Evolutionary conservation across 2,113 vertebrate species (phyloP).

Genomic region (Sinocyclocheilus anophthalmus): DNA sequence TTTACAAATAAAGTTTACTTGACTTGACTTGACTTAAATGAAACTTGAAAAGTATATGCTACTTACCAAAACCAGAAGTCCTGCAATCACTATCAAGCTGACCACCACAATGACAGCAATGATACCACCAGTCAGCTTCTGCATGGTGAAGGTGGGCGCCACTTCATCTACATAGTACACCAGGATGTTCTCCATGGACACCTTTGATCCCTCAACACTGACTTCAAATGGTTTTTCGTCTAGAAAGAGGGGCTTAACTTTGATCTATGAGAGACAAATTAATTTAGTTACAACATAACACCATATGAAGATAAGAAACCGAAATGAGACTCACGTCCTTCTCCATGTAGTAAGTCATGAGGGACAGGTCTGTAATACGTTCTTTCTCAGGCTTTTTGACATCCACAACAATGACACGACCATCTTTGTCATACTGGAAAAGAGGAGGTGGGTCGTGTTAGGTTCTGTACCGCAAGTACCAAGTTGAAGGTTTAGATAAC

Average conservation of each 20-base stretch:
- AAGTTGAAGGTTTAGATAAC: not conserved
- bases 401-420: conserved; percentile 78
- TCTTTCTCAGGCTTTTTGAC: conserved; percentile 73
- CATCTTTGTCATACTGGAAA: conserved; percentile 77
- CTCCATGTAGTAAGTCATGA: conserved; percentile 90
- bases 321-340: conserved; percentile 73
- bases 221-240: conserved; percentile 39
- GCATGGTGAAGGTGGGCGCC: conserved; percentile 87
- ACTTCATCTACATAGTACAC: conserved; percentile 90
- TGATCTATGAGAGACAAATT: conserved; percentile 68
- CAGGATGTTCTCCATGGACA: conserved; percentile 74
- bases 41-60: no score
- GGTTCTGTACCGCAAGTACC: rapidly evolving
- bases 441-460: not conserved
- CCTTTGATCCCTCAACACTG: conserved; percentile 42
- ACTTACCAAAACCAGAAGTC: conserved; percentile 84
- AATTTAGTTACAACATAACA: not conserved
- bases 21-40: no score
- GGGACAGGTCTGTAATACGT: conserved; percentile 72
- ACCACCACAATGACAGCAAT: conserved; percentile 93
- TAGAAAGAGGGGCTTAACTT: conserved; percentile 78
- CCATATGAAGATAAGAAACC: not conserved
- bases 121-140: conserved; percentile 80
- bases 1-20: no score
- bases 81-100: conserved; percentile 79